Evolutionary conservation across 2,113 vertebrate species (phyloP), one percentile per base, ranked within the genome.

Genomic region (Mugil cephalus): DNA sequence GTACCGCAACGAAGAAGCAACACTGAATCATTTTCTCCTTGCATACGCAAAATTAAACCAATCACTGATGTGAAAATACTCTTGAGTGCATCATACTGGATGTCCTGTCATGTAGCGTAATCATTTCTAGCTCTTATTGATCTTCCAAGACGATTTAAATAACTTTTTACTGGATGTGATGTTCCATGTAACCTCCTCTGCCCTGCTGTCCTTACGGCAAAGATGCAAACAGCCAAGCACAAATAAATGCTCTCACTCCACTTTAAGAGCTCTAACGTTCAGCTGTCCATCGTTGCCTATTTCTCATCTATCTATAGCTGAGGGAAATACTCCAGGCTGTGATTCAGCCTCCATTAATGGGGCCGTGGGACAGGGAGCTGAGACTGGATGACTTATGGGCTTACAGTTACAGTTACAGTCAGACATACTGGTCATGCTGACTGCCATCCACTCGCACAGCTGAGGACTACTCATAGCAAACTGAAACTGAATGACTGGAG

Each of bases 261-360:
- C 52, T 19, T 17, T 63, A 53, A 43, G 19, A 46, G 55, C 18
- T 51, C 36, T 8, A 60, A 15, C 13, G 35, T 61, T 21, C 60
- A 65, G 51, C 47, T 60, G 54, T n/a, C 47, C 21, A 34, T 21
- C 40, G 35, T 55, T 10, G 6, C 4, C 18, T 13, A 4, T 15
- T 24, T 15, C 55, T 68, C 3, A 12, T 60, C 47, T 76, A 60
- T 76, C 19, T 60, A 35, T 46, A 81, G 55, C 54, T 56, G 50
- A 42, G 55, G 61, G 48, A 9, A 4, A 70, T 6, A 24, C 48
- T 53, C 42, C 62, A 11, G 21, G 53, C 21, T 19, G 38, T 63
- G 66, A 58, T 24, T 70, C 58, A 47, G 61, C 19, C 55, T 40
- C 68, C 71, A 39, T 39, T 66, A 66, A 45, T 34, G 68, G 63